Percentiles rank a stretch among this genome's conserved stretches.
phyloP scores from a whole-genome alignment of 1,140 invertebrate genomes.

The Zaprionus taronus region DNA sequence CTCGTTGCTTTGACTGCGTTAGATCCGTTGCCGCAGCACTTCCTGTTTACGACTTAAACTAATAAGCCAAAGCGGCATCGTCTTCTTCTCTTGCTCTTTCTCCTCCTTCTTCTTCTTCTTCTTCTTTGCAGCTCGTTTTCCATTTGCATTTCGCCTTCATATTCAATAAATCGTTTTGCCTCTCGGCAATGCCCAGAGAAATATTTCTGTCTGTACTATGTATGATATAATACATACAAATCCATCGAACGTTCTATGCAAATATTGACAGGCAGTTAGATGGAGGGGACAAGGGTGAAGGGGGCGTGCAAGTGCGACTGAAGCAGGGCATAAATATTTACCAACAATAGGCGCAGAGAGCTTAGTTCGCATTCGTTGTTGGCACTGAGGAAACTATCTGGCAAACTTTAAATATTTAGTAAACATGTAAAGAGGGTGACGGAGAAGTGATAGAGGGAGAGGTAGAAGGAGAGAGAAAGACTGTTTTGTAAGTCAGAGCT shows the following conservation, averaged over 20 bases:
- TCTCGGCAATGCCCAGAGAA: background rate
- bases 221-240: conserved; percentile 19
- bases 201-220: conserved; percentile 22
- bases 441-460: background rate
- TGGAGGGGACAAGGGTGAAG: background rate
- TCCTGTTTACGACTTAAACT: conserved; percentile 82
- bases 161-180: conserved; percentile 63
- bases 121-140: conserved; percentile 25
- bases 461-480: background rate
- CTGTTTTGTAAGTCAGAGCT: background rate
- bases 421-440: background rate
- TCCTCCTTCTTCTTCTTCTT: background rate
- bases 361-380: conserved; percentile 6
- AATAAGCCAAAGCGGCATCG: conserved; percentile 63
- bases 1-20: conserved; percentile 32
- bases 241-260: conserved; percentile 20
- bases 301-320: background rate
- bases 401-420: conserved; percentile 14
- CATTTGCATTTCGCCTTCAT: conserved; percentile 46
- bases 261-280: conserved; percentile 27
- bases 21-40: conserved; percentile 73
- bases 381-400: conserved; percentile 7
- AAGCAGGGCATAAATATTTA: conserved; percentile 28
- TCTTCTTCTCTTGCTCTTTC: background rate
- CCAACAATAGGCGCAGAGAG: conserved; percentile 7